These are phyloP conservation scores for Synergus umbraculus DNA, from an alignment of 2,888 invertebrate genomes.

Conservation along the genomic window DNA sequence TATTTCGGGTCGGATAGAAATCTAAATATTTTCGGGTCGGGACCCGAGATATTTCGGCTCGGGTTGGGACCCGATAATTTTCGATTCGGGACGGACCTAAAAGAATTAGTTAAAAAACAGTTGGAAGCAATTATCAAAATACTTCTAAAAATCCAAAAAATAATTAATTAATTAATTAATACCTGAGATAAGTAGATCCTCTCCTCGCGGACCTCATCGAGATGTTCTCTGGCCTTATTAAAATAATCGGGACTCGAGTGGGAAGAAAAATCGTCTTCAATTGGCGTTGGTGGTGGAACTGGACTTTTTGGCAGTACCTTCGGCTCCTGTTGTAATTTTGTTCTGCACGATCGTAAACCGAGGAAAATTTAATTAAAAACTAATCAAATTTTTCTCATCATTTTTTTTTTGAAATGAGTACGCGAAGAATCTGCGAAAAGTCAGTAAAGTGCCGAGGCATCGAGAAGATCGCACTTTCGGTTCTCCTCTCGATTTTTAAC, in stretches of 20 bases:
- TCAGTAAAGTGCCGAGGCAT: slow-evolving; percentile 29
- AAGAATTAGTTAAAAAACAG: too few relatives aligned
- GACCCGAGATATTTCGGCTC: too few relatives aligned
- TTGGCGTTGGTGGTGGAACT: slow-evolving; percentile 64
- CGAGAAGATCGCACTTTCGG: slow-evolving; percentile 5
- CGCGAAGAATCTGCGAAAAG: slow-evolving; percentile 40
- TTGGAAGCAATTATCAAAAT: too few relatives aligned
- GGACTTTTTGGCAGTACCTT: slow-evolving; percentile 74
- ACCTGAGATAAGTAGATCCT: slow-evolving; percentile 73
- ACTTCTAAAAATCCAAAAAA: too few relatives aligned
- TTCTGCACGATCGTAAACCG: slow-evolving; percentile 54
- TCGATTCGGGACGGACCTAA: too few relatives aligned
- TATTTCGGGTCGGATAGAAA: too few relatives aligned
- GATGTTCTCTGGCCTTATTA: slow-evolving; percentile 68
- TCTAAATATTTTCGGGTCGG: too few relatives aligned
- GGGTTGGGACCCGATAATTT: too few relatives aligned
- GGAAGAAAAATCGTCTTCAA: slow-evolving; percentile 63
- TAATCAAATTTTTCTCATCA: slow-evolving; percentile 27
- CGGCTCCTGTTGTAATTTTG: slow-evolving; percentile 63
- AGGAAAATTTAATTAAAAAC: slow-evolving; percentile 19
- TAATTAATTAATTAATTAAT: slow-evolving; percentile 46
- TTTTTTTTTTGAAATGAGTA: slow-evolving; percentile 34
- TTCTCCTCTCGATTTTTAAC: slow-evolving; percentile 13
- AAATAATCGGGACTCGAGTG: slow-evolving; percentile 63
- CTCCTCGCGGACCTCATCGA: slow-evolving; percentile 75